These are phyloP conservation scores for Eueides isabella DNA, from an alignment of 1,140 invertebrate genomes.

Conservation along the genomic window DNA sequence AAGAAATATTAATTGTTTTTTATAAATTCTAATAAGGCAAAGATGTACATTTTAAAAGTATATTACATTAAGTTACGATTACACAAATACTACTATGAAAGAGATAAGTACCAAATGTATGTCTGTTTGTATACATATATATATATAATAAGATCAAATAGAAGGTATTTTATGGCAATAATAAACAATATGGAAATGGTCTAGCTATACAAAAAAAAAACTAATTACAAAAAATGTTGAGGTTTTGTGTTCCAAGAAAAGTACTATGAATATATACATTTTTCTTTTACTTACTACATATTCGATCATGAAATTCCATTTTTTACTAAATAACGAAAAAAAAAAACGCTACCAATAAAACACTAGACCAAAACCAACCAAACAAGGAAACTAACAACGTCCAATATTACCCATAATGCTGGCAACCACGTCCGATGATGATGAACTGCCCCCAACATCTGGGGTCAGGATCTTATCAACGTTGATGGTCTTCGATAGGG, in stretches of 20 bases:
- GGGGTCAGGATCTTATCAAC: conserved; percentile 91
- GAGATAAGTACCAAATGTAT: neutral
- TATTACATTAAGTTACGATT: neutral
- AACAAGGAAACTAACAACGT: conserved; percentile 42
- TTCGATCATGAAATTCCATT: no score
- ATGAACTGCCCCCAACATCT: conserved; percentile 86
- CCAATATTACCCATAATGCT: conserved; percentile 86
- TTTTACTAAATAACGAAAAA: no score
- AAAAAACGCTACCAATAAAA: no score
- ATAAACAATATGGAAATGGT: neutral
- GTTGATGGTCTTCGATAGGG: conserved; percentile 83
- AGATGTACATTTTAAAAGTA: neutral
- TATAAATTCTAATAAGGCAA: conserved; percentile 10
- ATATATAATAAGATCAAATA: no score
- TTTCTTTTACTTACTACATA: no score
- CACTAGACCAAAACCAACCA: no score
- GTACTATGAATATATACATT: no score
- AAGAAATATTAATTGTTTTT: neutral
- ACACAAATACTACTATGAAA: neutral
- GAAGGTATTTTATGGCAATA: no score
- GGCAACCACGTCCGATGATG: conserved; percentile 87
- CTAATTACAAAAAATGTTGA: no score
- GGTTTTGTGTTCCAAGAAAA: no score
- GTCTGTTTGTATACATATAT: neutral
- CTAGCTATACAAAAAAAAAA: neutral